Evolutionary conservation across 2,797 vertebrate species (phyloP), one percentile per base, ranked within the genome.

Genomic region (Labeo calbasu): DNA sequence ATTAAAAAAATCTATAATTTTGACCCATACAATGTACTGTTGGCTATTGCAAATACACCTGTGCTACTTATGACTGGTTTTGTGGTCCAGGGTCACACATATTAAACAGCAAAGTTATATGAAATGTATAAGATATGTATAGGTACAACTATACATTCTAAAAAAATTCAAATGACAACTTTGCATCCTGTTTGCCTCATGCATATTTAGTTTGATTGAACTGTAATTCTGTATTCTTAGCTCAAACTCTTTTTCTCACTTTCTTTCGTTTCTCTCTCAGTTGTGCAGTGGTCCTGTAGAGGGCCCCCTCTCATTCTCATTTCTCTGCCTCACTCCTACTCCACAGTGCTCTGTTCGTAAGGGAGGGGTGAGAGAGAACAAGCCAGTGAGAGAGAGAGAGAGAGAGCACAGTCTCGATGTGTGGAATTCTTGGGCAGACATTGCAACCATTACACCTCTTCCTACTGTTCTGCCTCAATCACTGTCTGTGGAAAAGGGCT

Each of bases 401-500:
- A 59, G 82, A 36, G 82, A 88, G 89, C n/a, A 79, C 91, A 87
- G 87, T 89, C 91, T 85, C 73, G 90, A 91, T 84, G 91, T 88
- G 91, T 87, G 88, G 88, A 76, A 87, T 90, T 92, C 91, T 82
- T 61, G 85, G 84, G 88, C 91, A 91, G 90, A 89, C 91, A 92
- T 92, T 92, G 91, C 91, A 93, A 90, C 92, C 86, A 80, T 87
- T 92, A 93, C 92, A 87, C 85, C 91, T 84, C 90, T 89, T 91
- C 91, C 77, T 77, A 79, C 85, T 78, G 80, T 84, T 86, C 91
- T 93, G 90, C 92, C 91, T 91, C 88, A 90, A 87, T 86, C 85
- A 90, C 91, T 92, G 91, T 92, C 92, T 82, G 91, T 89, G 91
- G 91, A 91, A 90, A 90, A 93, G 91, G 93, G 89, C 92, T 92